Base-by-base conservation (phyloP, 2,113 vertebrate species). In the Amia ocellicauda region DNA sequence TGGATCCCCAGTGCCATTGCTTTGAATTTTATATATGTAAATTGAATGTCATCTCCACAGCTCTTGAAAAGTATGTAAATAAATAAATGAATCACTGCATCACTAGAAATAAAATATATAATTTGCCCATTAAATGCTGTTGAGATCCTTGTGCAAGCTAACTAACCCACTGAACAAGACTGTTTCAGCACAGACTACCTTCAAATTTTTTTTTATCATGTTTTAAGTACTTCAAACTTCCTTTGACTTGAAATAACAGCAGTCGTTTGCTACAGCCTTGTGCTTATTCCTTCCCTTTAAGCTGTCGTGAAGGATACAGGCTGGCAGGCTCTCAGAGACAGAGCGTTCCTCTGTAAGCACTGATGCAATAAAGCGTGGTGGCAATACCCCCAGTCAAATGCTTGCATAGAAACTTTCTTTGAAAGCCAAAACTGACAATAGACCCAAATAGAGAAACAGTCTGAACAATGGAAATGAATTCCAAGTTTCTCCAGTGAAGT, bases 261-360 rank as follows among this genome's bases (percentile, higher is more conserved):
- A 17, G 17, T 27, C 17, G 62, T 63, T 63, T 26, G 23, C 22
- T 55, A 8, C 36, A 36, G 19, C 40, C 58, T 60, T 22, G 10
- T 24, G 51, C 54, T 36, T 62, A 50, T n/a, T 31, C 22, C 9
- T 13, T 20, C 10, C 49, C 51, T 53, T 31, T 17, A 36, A 54
- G 26, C 49, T 54, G 1, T 36, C 28, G 28, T 42, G 63, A 28
- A 51, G 27, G 27, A 36, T 65, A 11, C 64, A 51, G 73, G 60
- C 43, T 69, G 63, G 60, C 54, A 31, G 52, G 58, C 58, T 62
- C 51, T 65, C 36, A 60, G n/a, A 58, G 52, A 58, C 53, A 52
- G 11, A 36, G 19, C 57, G 64, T 69, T 72, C 69, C 67, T 69
- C 64, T 69, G 41, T 27, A 49, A 60, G 69, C 64, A 69, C 69